These are phyloP conservation scores for Drosophila nebulosa DNA, from an alignment of 1,140 invertebrate genomes.

Conservation along the genomic window DNA sequence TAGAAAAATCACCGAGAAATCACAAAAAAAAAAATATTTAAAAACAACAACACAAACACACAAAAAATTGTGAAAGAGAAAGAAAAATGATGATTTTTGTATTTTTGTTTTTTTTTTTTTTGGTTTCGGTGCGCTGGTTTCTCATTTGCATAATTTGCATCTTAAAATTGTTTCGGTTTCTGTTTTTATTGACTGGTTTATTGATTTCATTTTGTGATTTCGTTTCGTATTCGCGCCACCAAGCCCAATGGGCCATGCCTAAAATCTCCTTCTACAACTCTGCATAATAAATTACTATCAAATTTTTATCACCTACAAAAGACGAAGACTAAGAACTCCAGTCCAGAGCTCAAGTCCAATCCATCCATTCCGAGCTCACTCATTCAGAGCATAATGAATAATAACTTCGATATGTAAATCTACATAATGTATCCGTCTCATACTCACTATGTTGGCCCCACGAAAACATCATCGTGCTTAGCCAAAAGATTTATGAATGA, in stretches of 20 bases:
- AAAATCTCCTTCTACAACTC: slow-evolving; percentile 4
- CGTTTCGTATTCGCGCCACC: slow-evolving; percentile 7
- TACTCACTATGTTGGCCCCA: slow-evolving; percentile 14
- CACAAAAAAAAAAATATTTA: no score
- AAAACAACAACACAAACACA: slow-evolving; percentile 12
- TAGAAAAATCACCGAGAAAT: neutral
- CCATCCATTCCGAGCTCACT: slow-evolving; percentile 24
- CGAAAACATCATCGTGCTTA: slow-evolving; percentile 24
- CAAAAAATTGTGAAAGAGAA: slow-evolving; percentile 41
- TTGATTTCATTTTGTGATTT: slow-evolving; percentile 70
- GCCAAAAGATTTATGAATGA: slow-evolving; percentile 70
- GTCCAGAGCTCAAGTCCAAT: neutral
- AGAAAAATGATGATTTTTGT: slow-evolving; percentile 33
- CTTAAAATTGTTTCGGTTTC: slow-evolving; percentile 66
- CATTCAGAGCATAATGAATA: slow-evolving; percentile 56
- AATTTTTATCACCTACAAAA: slow-evolving; percentile 74
- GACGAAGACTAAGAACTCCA: slow-evolving; percentile 12
- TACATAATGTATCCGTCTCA: slow-evolving; percentile 37
- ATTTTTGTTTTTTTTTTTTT: no score
- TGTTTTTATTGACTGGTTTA: slow-evolving; percentile 67
- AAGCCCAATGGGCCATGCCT: neutral
- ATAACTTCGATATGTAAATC: slow-evolving; percentile 57
- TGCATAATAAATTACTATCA: slow-evolving; percentile 63
- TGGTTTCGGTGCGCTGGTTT: slow-evolving; percentile 18
- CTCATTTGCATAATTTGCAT: slow-evolving; percentile 77